Percentiles rank a stretch among this genome's conserved stretches.
Conservation (phyloP, 2,888 invertebrate genomes). For the Scaptomyza tumidula region DNA sequence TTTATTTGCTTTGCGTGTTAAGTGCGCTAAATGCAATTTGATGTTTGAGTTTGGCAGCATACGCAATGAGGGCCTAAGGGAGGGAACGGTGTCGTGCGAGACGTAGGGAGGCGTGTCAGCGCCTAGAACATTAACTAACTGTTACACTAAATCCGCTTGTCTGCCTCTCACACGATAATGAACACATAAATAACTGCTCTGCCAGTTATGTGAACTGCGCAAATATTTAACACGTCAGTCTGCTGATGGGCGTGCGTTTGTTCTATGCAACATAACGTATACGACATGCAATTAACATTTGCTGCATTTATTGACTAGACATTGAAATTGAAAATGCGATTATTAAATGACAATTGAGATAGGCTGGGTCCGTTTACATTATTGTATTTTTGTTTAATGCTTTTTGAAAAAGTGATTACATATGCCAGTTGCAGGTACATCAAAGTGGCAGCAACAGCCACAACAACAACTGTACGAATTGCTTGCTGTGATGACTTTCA, state of each 20-base stretch:
- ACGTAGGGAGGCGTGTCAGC: constrained; percentile 35
- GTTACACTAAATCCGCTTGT: constrained; percentile 53
- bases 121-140: constrained; percentile 50
- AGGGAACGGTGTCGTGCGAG: neutral
- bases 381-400: neutral
- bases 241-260: neutral
- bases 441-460: neutral
- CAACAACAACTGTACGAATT: constrained; percentile 9
- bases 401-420: constrained; percentile 61
- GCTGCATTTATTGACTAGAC: constrained; percentile 69
- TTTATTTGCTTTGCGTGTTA: constrained; percentile 72
- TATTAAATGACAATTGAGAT: constrained; percentile 57
- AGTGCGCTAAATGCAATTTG: constrained; percentile 75
- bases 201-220: constrained; percentile 47
- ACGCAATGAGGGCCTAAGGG: constrained; percentile 7
- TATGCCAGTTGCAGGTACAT: constrained; percentile 47
- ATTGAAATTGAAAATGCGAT: constrained; percentile 74
- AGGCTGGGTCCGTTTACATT: constrained; percentile 1
- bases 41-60: constrained; percentile 50
- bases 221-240: constrained; percentile 46
- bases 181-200: constrained; percentile 68
- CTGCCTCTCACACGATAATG: constrained; percentile 54
- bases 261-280: constrained; percentile 53
- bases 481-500: constrained; percentile 37
- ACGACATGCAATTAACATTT: constrained; percentile 41